These are phyloP conservation scores for Smithornis capensis DNA, from an alignment of 2,113 vertebrate genomes.

Conservation along the genomic window DNA sequence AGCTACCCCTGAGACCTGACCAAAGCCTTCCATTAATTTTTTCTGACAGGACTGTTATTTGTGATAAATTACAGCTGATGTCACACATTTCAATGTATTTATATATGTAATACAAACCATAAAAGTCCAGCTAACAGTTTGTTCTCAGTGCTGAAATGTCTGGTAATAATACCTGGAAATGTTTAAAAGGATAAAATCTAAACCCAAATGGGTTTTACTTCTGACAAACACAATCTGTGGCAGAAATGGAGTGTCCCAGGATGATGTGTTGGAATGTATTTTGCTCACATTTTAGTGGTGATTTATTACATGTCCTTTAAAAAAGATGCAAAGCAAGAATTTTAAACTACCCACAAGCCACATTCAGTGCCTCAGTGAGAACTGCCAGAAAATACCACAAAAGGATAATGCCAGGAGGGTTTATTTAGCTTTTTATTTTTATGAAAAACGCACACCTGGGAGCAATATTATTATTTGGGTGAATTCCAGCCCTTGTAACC, in stretches of 20 bases:
- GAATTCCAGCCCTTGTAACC: background rate
- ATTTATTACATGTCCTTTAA: background rate
- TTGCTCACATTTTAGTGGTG: background rate
- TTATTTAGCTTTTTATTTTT: constrained; percentile 29
- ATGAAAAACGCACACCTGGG: constrained; percentile 29
- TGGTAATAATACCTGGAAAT: background rate
- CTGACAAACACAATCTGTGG: rapidly evolving
- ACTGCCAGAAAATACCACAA: background rate
- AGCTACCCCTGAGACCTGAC: background rate
- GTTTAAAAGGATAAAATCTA: background rate
- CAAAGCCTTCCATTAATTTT: background rate
- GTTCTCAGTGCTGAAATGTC: background rate
- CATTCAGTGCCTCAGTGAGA: background rate
- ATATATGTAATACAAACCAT: background rate
- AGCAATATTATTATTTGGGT: background rate
- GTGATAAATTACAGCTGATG: background rate
- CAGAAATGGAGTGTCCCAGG: background rate
- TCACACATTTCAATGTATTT: background rate
- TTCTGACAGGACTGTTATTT: background rate
- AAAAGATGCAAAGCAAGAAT: background rate
- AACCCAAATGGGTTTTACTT: background rate
- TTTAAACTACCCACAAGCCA: background rate
- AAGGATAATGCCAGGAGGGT: rapidly evolving
- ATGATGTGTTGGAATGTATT: background rate
- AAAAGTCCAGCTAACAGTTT: background rate